Evolutionary conservation across 2,113 vertebrate genomes (phyloP).

Genomic region (Paratilapia polleni): DNA sequence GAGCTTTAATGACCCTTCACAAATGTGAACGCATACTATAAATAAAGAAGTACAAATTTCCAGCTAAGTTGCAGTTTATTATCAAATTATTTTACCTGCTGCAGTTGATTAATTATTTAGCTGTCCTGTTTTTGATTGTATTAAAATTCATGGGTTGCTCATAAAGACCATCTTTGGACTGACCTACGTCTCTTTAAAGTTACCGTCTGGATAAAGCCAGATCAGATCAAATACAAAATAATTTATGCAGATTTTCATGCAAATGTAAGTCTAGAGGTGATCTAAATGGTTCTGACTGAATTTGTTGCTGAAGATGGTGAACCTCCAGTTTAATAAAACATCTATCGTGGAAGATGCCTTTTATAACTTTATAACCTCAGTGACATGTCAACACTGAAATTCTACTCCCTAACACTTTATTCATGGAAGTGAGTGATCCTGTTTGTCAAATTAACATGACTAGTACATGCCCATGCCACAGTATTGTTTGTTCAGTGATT

Average conservation of each 20-base stretch:
- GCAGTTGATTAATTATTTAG: not conserved
- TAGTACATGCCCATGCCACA: too few relatives aligned
- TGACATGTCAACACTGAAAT: too few relatives aligned
- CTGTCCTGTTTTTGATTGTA: too few relatives aligned
- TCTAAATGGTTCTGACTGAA: too few relatives aligned
- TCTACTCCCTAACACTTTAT: too few relatives aligned
- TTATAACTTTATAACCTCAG: not conserved
- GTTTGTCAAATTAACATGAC: too few relatives aligned
- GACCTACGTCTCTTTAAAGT: not conserved
- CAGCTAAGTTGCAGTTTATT: not conserved
- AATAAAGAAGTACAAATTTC: conserved; percentile 1
- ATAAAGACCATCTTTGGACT: not conserved
- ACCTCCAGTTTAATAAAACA: not conserved
- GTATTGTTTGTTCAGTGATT: too few relatives aligned
- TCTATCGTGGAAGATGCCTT: not conserved
- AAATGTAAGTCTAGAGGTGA: not conserved
- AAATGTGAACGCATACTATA: conserved; percentile 14
- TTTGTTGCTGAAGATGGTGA: not conserved
- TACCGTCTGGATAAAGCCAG: too few relatives aligned
- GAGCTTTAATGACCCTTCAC: conserved; percentile 29
- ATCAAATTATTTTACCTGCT: conserved; percentile 2
- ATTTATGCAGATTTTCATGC: not conserved
- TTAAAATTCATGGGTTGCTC: too few relatives aligned
- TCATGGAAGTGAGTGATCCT: too few relatives aligned
- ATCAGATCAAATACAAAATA: not conserved